Evolutionary conservation across 2,797 vertebrate genomes (phyloP), one percentile per base, ranked within the genome.

Genomic region (Paratrypauchen microcephalus): DNA sequence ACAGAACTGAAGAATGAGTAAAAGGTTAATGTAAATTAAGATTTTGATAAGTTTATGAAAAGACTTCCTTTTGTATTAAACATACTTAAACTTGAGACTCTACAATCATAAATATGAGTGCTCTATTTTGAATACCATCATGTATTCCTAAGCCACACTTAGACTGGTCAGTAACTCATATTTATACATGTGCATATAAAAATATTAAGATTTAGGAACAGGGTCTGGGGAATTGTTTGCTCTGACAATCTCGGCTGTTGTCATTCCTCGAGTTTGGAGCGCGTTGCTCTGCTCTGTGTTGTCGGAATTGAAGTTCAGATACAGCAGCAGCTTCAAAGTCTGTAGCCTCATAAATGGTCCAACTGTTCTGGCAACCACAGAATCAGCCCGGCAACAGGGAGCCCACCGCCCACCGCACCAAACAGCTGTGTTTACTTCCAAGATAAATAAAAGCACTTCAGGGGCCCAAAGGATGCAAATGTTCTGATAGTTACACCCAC

Each of bases 271-370:
- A 65, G 70, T n/a, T n/a, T 70, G 73, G 41, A 76, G 73, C 68
- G 55, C 68, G 69, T 65, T 66, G 66, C 58, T 63, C 62, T 60
- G 57, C 73, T 77, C 69, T 2, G 32, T 36, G 65, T 68, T 69
- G 54, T 52, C 66, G 39, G 0, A 2, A 45, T 32, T 55, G 64
- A 70, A 48, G 76, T 81, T 36, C 19, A 52, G 50, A 73, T 24
- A 72, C 21, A 72, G 39, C 50, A 70, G 67, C 65, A 70, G 68
- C 63, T 80, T 70, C 76, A 45, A 77, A 70, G 68, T 65, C 67
- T 26, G 39, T 61, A 58, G 69, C 70, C 57, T 76, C 72, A 72
- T 39, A 60, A 73, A 77, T 69, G 41, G 41, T 15, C 12, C 41
- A 45, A 45, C 41, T 16, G 28, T 8, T 68, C 65, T 65, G n/a